Evolutionary conservation across 30 jellyfish, hydroid and myxozoan species (phyloP), one percentile per base, ranked within the genome.

Genomic region (Clytia hemisphaerica): DNA sequence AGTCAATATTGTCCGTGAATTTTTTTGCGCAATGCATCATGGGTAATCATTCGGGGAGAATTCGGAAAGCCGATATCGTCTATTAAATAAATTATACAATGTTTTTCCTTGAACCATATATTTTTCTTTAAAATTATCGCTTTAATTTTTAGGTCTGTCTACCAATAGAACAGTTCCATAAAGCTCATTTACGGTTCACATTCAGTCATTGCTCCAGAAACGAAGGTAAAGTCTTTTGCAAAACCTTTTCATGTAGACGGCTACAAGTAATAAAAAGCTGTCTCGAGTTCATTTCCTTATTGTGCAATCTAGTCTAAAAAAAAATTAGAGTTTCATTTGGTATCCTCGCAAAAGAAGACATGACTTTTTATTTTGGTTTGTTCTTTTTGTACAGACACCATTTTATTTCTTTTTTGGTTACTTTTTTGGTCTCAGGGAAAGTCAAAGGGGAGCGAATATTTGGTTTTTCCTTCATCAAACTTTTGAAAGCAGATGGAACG

Each of bases 201-300:
- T 85, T 77, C 48, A 58, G 89, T 37, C 95, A 85, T 53, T 85
- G 95, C 62, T 77, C 95, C 0, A 72, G 95, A 46, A 88, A 85
- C 40, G 95, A 85, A 77, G 80, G 95, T 77, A 57, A 15, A 71
- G 32, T 40, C 33, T 6, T 25, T 3, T 28, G 7, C 3, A 0
- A 15, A 27, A 2, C 25, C 22, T 6, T 22, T 18, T 18, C 4
- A 59, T 4, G 55, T 48, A 27, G 18, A 12, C 22, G n/a, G n/a
- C n/a, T n/a, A n/a, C n/a, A n/a, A n/a, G n/a, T n/a, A n/a, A 42
- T 42, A 10, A 12, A 42, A 42, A 42, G n/a, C n/a, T 12, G 12
- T 42, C n/a, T 42, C 12, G n/a, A 42, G 12, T 12, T 42, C 12
- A 42, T 12, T 10, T 10, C n/a, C 12, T 42, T 42, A 42, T 42